These are phyloP conservation scores for Orthosia incerta DNA, from an alignment of 2,888 invertebrate species.

Conservation along the genomic window DNA sequence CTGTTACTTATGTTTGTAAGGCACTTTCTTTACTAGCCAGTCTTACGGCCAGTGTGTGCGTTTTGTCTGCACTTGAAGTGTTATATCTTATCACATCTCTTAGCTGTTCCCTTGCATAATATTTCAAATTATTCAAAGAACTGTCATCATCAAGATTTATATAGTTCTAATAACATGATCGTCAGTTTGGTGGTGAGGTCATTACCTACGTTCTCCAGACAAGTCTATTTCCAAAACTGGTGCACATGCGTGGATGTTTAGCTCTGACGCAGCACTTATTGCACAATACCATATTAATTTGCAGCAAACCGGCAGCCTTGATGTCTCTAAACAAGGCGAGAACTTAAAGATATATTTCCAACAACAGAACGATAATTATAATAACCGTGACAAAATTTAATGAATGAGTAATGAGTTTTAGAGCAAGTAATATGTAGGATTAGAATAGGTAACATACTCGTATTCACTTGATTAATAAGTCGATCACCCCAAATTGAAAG, in stretches of 20 bases:
- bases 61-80: background rate
- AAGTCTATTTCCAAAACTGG: background rate
- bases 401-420: background rate
- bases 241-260: background rate
- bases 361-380: background rate
- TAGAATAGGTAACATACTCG: background rate
- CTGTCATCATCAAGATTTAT: background rate
- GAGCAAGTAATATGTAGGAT: background rate
- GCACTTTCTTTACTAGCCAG: background rate
- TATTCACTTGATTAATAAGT: slow-evolving; percentile 9
- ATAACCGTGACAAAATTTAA: slow-evolving; percentile 1
- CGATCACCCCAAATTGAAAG: slow-evolving; percentile 12
- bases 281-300: slow-evolving; percentile 18
- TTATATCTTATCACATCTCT: background rate
- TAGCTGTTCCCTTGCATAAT: background rate
- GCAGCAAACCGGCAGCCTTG: slow-evolving; percentile 18
- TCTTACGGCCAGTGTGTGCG: background rate
- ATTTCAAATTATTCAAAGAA: background rate
- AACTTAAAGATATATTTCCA: slow-evolving; percentile 3
- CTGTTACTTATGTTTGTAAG: slow-evolving; percentile 11
- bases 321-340: background rate
- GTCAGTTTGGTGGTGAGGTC: slow-evolving; percentile 4
- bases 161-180: background rate
- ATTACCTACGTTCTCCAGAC: background rate
- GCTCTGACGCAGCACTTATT: background rate